Base-by-base conservation (phyloP, 2,888 invertebrate species). In the Drosophila siamana region DNA sequence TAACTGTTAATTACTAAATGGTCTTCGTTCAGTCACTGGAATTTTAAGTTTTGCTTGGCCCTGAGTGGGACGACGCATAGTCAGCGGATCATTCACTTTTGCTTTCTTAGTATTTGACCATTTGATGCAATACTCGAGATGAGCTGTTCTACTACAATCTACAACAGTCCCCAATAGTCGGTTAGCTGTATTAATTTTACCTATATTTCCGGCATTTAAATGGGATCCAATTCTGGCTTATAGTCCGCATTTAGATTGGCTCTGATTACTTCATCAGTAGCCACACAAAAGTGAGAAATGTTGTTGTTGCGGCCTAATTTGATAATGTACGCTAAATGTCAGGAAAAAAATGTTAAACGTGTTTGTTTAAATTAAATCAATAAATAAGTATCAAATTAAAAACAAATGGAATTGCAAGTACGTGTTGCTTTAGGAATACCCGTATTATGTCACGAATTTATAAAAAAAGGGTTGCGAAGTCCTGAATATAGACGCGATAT, bases 201-300 rank as follows among this genome's bases (percentile, higher is more conserved):
- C 11, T 16, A 47, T 52, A 62, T 83, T 86, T 88, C 88, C 85
- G 85, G 83, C 85, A 75, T 71, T 72, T 71, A 72, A 78, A 78
- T 79, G 52, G 70, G 69, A 67, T 68, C 63, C 54, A 67, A 73
- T 44, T 57, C 50, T 44, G 33, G 64, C 60, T 61, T 63, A 28
- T 69, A 71, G 48, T 50, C 56, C n/a, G 63, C 28, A 63, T 71
- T 69, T 15, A 79, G 75, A 67, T 65, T 48, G 60, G 63, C 52
- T 67, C 55, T 55, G 80, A 85, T 85, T 80, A 87, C 80, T 86
- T 85, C 78, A 85, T 82, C 72, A 38, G 19, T 59, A 41, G 61
- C 48, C 22, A 69, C 46, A 48, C 54, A 22, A 16, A 61, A 48
- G 43, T 15, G 16, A 38, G 11, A 33, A 40, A 55, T 57, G 24